Evolutionary conservation across 2,113 vertebrate species (phyloP), one percentile per base, ranked within the genome.

Genomic region (Gallinago paraguaiae): DNA sequence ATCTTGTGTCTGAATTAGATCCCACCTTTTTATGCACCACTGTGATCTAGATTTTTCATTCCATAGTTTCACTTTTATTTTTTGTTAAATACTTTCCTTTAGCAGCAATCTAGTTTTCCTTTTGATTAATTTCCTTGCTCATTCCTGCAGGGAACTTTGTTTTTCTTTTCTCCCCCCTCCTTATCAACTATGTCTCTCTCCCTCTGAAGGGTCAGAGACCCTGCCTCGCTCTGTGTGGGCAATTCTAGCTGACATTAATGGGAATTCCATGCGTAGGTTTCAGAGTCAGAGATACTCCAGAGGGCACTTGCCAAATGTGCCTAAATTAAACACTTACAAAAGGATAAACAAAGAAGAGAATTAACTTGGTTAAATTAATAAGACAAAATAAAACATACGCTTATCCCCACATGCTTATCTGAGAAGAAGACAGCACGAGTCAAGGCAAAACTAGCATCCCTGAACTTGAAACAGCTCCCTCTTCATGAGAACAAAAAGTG

Each of bases 201-300:
- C 88, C 65, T 72, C 39, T 43, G 53, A 75, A 59, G 46, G 46
- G 70, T 70, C 82, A 87, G 35, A 69, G 28, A 45, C 46, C 19
- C 10, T 78, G 43, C 37, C 72, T 95, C 82, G 27, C 41, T 67
- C 57, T 83, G 17, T 24, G 76, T 24, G 78, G 5, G 15, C 72
- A 91, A 22, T 50, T 53, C 69, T 71, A 24, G 5, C 48, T 93
- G 84, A 86, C 82, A 80, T 94, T 90, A 90, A 93, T 86, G 43
- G 61, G 87, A 93, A 70, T 77, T 64, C n/a, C 60, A 24, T 4
- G 41, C 43, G 43, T n/a, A 45, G 69, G 31, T 88, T 59, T 81
- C 37, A 19, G 68, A 69, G 43, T 64, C 46, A 67, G 75, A 85
- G 25, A 53, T 43, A 53, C 17, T 37, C 56, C 72, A 50, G 64